These are phyloP conservation scores for Hypomecis atomaria DNA, from an alignment of 2,888 invertebrate genomes.

Conservation along the genomic window DNA sequence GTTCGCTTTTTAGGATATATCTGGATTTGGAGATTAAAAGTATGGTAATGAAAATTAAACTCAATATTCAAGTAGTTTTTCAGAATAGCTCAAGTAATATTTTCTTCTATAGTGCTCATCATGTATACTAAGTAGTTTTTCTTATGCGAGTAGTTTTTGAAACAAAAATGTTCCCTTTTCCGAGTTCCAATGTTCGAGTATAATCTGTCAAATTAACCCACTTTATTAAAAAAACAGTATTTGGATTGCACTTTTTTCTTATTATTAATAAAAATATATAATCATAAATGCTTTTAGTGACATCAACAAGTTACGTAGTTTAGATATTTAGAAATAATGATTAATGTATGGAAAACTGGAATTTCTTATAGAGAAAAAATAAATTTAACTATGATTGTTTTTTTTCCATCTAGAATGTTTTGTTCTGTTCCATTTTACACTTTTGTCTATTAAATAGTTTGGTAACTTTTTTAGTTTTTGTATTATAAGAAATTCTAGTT, in stretches of 20 bases:
- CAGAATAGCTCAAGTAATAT: slow-evolving; percentile 4
- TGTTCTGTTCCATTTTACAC: too few species aligned
- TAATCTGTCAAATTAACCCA: slow-evolving; percentile 27
- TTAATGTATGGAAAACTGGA: slow-evolving; percentile 44
- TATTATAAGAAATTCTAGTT: slow-evolving; percentile 48
- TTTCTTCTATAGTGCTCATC: slow-evolving; percentile 10
- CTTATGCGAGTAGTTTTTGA: not conserved
- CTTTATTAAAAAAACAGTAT: slow-evolving; percentile 45
- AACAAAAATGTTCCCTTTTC: slow-evolving; percentile 9
- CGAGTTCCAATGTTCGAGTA: slow-evolving; percentile 16
- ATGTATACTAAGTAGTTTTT: slow-evolving; percentile 5
- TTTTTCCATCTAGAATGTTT: not conserved
- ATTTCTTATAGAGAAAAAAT: slow-evolving; percentile 44
- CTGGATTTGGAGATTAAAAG: not conserved
- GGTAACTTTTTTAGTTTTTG: not conserved
- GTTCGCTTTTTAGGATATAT: not conserved
- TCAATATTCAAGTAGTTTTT: not conserved
- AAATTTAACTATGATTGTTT: not conserved
- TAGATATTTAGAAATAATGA: slow-evolving; percentile 51
- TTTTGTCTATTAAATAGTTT: too few species aligned
- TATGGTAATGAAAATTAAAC: not conserved
- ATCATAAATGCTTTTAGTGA: slow-evolving; percentile 49
- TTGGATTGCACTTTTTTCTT: slow-evolving; percentile 55
- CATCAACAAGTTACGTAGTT: slow-evolving; percentile 54
- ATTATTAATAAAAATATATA: slow-evolving; percentile 43